A percentile compares a stretch with the other conserved stretches of the same genome.
phyloP scores from a whole-genome alignment of 2,888 invertebrate species.

The Tethea ocularis region DNA sequence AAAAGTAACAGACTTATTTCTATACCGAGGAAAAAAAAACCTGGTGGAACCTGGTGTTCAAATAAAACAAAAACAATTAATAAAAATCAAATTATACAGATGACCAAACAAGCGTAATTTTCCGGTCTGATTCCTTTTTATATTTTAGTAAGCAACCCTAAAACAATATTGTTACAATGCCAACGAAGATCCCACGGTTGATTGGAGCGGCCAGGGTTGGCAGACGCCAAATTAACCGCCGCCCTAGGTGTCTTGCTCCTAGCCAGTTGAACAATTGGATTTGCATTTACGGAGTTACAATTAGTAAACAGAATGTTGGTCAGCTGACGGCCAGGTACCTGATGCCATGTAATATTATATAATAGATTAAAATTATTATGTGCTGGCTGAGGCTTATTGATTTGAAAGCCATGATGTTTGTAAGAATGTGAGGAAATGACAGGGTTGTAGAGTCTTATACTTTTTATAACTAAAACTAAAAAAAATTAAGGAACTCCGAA shows the following conservation, averaged over 20 bases:
- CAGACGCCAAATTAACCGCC: conserved; percentile 23
- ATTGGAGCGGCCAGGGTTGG: conserved; percentile 37
- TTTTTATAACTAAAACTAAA: too few relatives aligned
- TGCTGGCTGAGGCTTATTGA: not conserved
- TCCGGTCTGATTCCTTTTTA: conserved; percentile 11
- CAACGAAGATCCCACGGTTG: conserved; percentile 30
- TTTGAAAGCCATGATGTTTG: not conserved
- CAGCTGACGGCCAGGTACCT: conserved; percentile 22
- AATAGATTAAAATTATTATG: not conserved
- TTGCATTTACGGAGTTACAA: conserved; percentile 53
- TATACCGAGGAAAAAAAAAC: too few relatives aligned
- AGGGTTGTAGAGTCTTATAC: too few relatives aligned
- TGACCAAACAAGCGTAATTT: not conserved
- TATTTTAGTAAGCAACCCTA: conserved; percentile 24
- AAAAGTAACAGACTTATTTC: too few relatives aligned
- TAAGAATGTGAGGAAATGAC: too few relatives aligned
- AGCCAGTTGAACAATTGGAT: conserved; percentile 36
- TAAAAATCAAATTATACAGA: conserved; percentile 2
- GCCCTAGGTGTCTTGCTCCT: conserved; percentile 27
- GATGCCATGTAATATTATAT: conserved; percentile 18
- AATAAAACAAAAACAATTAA: not conserved
- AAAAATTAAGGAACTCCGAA: too few relatives aligned
- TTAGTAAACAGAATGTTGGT: conserved; percentile 40
- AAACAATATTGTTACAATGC: conserved; percentile 36
- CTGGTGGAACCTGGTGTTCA: too few relatives aligned